Percentiles rank a stretch among this genome's conserved stretches.
These are phyloP conservation scores for Omphaloscelis lunosa DNA, from an alignment of 2,888 invertebrate species.

Conservation along the genomic window DNA sequence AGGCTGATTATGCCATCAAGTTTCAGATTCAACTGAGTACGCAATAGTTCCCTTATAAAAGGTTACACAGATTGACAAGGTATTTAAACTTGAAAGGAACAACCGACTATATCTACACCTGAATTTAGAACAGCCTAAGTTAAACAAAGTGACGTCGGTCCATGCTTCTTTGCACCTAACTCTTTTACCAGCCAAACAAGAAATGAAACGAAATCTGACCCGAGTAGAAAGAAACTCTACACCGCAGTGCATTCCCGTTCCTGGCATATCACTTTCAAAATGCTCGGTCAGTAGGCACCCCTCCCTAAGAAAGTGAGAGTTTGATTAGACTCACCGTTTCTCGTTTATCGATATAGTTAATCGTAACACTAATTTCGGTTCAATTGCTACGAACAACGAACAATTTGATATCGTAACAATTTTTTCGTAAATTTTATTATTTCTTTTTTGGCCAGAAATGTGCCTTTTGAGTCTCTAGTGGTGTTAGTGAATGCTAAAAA, in stretches of 20 bases:
- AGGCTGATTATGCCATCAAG: background rate
- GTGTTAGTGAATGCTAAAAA: background rate
- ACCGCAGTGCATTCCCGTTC: slow-evolving; percentile 39
- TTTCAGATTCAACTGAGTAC: background rate
- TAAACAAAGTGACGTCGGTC: slow-evolving; percentile 24
- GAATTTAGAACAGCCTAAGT: background rate
- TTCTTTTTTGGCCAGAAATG: background rate
- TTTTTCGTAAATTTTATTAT: background rate
- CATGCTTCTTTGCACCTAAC: background rate
- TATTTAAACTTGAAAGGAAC: too few relatives aligned
- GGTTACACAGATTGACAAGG: background rate
- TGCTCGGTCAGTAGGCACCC: slow-evolving; percentile 22
- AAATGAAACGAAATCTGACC: slow-evolving; percentile 28
- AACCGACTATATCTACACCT: background rate
- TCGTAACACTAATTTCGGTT: slow-evolving; percentile 31
- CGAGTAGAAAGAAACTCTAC: slow-evolving; percentile 25
- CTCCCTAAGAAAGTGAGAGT: slow-evolving; percentile 56
- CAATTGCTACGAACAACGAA: background rate
- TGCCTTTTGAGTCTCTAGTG: background rate
- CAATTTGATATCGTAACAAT: background rate
- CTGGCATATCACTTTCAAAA: slow-evolving; percentile 59
- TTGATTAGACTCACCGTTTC: slow-evolving; percentile 19
- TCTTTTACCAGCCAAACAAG: background rate
- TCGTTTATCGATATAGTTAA: slow-evolving; percentile 40
- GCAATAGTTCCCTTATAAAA: background rate